Percentiles rank a stretch among this genome's conserved stretches.
phyloP scores from a whole-genome alignment of 1,140 invertebrate species.

The Anastatus disparis region DNA sequence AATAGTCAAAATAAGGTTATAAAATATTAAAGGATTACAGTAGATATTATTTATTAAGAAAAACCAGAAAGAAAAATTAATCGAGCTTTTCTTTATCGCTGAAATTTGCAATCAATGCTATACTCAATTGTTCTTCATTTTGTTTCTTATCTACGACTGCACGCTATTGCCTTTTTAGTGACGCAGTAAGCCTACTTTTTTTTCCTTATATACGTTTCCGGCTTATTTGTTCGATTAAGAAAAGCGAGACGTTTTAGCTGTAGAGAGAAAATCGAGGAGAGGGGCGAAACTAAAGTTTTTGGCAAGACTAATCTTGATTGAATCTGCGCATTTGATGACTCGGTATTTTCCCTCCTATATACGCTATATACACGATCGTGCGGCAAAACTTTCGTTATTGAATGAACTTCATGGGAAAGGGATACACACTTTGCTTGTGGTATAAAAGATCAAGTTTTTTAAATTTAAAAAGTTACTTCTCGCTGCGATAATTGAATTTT shows the following conservation, averaged over 20 bases:
- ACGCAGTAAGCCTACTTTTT: too few species aligned
- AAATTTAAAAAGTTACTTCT: conserved; percentile 32
- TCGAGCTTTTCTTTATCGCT: too few species aligned
- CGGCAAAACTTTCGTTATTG: conserved; percentile 38
- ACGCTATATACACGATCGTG: not conserved
- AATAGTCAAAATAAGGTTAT: too few species aligned
- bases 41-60: too few species aligned
- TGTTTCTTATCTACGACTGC: not conserved
- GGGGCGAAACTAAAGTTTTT: conserved; percentile 31
- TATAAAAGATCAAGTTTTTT: conserved; percentile 24
- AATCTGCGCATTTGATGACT: conserved; percentile 10
- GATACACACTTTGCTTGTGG: not conserved
- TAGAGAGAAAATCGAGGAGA: not conserved
- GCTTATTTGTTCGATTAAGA: conserved; percentile 19
- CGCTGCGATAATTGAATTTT: conserved; percentile 31
- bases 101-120: too few species aligned
- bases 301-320: conserved; percentile 40
- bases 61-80: too few species aligned
- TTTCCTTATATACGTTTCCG: not conserved
- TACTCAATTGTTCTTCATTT: not conserved
- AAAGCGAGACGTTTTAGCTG: too few species aligned
- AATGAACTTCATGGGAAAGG: conserved; percentile 31
- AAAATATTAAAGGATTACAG: too few species aligned
- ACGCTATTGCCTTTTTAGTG: conserved; percentile 14
- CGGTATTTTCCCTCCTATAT: conserved; percentile 19